Evolutionary conservation across 2,797 vertebrate genomes (phyloP).

Genomic region (Varecia variegata): DNA sequence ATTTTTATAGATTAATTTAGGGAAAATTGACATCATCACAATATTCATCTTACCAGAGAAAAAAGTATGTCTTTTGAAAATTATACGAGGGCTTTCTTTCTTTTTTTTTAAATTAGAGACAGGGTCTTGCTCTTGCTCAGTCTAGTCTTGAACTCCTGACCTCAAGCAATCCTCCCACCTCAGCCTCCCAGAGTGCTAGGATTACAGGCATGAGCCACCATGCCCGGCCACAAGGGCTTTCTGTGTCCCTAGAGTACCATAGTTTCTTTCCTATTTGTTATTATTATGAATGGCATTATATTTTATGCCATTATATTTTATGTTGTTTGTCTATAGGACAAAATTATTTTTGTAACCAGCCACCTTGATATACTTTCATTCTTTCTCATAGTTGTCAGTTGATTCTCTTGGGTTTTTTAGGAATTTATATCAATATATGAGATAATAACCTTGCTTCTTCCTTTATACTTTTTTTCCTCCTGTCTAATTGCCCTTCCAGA

Average conservation of each 20-base stretch:
- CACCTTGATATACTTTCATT: not conserved
- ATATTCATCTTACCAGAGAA: constrained; percentile 1
- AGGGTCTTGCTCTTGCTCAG: too few relatives aligned
- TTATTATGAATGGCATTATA: not conserved
- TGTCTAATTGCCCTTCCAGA: constrained; percentile 30
- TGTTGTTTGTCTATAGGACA: not conserved
- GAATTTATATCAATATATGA: not conserved
- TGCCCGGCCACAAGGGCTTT: not conserved
- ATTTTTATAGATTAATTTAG: constrained; percentile 40
- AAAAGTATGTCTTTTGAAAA: constrained; percentile 21
- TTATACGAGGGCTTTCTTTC: not conserved
- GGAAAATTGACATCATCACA: not conserved
- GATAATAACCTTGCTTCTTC: constrained; percentile 25
- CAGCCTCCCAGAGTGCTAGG: too few relatives aligned
- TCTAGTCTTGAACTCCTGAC: too few relatives aligned
- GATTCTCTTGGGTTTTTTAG: constrained; percentile 17
- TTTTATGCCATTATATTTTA: not conserved
- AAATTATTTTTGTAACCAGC: not conserved
- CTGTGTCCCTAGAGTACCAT: not conserved
- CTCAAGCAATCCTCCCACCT: too few relatives aligned
- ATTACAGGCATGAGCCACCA: too few relatives aligned
- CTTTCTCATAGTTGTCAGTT: constrained; percentile 21
- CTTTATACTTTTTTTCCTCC: not conserved
- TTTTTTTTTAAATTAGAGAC: too few relatives aligned
- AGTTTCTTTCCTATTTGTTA: not conserved